Conservation (phyloP, 2,888 invertebrate genomes). For the Ophion slaviceki region DNA sequence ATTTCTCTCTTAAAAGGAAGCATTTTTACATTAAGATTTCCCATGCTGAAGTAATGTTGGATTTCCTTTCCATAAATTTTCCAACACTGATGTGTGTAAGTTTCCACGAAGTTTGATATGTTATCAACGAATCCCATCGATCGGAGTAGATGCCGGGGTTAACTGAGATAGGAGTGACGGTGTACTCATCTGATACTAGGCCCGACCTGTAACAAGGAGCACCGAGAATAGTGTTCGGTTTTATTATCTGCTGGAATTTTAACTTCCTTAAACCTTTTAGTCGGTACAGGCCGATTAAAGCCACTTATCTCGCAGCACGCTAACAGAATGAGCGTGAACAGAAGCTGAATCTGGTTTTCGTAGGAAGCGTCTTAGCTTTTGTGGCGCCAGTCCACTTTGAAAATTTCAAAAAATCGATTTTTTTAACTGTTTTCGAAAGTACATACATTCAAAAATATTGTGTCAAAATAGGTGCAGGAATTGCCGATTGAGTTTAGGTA, state of each 20-base stretch:
- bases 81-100: conserved; percentile 5
- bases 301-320: background rate
- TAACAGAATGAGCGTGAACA: background rate
- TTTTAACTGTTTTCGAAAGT: too few species aligned
- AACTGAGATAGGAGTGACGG: background rate
- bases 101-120: conserved; percentile 5
- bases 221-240: background rate
- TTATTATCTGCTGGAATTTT: background rate
- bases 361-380: background rate
- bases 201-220: background rate
- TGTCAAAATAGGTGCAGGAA: too few species aligned
- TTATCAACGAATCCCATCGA: conserved; percentile 5
- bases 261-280: background rate
- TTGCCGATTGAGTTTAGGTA: too few species aligned
- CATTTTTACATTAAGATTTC: background rate
- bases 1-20: background rate
- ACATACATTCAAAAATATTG: too few species aligned
- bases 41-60: background rate
- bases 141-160: conserved; percentile 25
- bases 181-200: background rate
- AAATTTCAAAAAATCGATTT: too few species aligned
- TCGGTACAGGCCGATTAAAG: background rate
- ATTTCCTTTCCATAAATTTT: background rate
- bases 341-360: background rate
- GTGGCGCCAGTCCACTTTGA: too few species aligned